Percentiles rank a stretch among this genome's conserved stretches.
phyloP scores from a whole-genome alignment of 1,140 invertebrate species.

The Brachionus asplanchnoidis region DNA sequence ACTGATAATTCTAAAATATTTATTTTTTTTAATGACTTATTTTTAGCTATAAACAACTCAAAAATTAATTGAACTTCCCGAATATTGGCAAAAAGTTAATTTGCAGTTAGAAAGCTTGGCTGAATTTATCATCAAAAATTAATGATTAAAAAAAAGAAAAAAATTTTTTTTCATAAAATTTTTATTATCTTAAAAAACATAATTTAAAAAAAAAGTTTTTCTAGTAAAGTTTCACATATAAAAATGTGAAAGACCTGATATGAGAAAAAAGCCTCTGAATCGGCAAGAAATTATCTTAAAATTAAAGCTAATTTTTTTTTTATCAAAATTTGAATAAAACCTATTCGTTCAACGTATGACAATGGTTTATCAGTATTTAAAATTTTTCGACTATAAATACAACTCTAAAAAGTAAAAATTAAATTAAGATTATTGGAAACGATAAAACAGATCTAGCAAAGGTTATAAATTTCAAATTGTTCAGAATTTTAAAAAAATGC shows the following conservation, averaged over 20 bases:
- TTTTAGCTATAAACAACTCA: slow-evolving; percentile 17
- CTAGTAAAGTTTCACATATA: neutral
- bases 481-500: neutral
- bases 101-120: neutral
- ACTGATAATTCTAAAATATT: neutral
- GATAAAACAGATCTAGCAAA: neutral
- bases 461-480: slow-evolving; percentile 30
- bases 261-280: neutral
- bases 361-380: neutral
- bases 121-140: neutral
- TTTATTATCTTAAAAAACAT: neutral
- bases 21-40: neutral
- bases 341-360: neutral
- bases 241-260: neutral
- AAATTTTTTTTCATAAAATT: neutral
- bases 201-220: neutral
- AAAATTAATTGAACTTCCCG: slow-evolving; percentile 37
- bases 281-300: neutral
- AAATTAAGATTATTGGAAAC: neutral
- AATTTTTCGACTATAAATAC: neutral
- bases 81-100: slow-evolving; percentile 1
- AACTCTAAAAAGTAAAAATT: neutral
- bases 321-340: neutral
- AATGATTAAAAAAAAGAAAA: neutral
- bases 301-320: neutral